Conservation (phyloP, 2,888 invertebrate species). For the Dexiosoma caninum region DNA sequence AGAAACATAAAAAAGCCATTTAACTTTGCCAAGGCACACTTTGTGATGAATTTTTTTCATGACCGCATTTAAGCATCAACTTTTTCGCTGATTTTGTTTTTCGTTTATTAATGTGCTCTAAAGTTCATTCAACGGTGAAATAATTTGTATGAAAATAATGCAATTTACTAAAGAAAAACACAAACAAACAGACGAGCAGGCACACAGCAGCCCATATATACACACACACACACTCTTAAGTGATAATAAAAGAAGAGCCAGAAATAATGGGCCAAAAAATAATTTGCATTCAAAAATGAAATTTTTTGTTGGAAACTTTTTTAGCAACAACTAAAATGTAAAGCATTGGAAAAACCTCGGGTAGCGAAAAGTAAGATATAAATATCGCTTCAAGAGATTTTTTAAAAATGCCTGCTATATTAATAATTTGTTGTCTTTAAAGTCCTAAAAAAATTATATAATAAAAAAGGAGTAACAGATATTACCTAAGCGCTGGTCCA, state of each 20-base stretch:
- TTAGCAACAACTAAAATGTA: conserved; percentile 23
- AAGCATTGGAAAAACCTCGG: too few species aligned
- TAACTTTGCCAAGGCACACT: conserved; percentile 31
- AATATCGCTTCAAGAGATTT: too few species aligned
- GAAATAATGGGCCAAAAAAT: conserved; percentile 7
- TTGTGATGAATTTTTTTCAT: conserved; percentile 58
- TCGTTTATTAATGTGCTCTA: conserved; percentile 22
- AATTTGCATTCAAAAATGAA: conserved; percentile 3
- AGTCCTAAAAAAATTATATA: too few species aligned
- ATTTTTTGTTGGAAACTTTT: conserved; percentile 29
- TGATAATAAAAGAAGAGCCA: not conserved
- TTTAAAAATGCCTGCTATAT: too few species aligned
- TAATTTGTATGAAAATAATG: conserved; percentile 38
- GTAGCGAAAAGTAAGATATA: too few species aligned
- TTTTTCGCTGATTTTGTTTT: conserved; percentile 33
- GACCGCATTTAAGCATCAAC: conserved; percentile 48
- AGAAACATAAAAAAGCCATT: not conserved
- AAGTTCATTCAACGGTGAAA: conserved; percentile 56
- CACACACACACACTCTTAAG: too few species aligned
- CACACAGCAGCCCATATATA: too few species aligned
- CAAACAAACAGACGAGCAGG: conserved; percentile 16
- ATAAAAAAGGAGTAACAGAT: too few species aligned
- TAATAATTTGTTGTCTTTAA: too few species aligned
- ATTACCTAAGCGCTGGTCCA: too few species aligned
- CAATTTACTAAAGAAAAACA: conserved; percentile 27